Conservation (phyloP, 2,113 vertebrate species). For the Asarcornis scutulata region DNA sequence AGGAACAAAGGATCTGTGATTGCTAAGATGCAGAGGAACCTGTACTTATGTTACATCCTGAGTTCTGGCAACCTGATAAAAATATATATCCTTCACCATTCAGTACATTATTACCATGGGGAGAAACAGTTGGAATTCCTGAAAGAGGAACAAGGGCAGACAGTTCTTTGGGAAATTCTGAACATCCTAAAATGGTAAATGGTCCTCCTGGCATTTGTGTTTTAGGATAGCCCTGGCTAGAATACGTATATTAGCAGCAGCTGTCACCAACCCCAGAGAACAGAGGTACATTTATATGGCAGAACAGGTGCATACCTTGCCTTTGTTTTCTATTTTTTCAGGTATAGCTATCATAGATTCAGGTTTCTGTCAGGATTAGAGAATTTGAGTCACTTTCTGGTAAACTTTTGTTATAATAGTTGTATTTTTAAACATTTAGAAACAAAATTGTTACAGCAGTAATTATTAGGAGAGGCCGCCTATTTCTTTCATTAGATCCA, state of each 20-base stretch:
- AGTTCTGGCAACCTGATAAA: neutral
- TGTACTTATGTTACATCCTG: neutral
- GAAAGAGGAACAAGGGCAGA: neutral
- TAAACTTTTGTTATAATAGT: neutral
- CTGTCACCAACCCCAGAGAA: neutral
- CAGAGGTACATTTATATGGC: neutral
- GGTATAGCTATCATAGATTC: neutral
- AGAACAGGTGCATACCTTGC: neutral
- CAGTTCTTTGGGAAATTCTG: neutral
- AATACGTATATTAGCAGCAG: neutral
- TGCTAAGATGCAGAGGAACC: neutral
- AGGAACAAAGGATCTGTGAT: conserved; percentile 35
- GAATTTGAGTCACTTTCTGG: neutral
- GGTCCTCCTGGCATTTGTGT: neutral
- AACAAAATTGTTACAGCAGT: neutral
- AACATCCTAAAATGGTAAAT: neutral
- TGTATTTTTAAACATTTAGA: neutral
- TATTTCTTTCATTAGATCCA: neutral
- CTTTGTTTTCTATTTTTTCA: neutral
- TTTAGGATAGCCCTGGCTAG: neutral
- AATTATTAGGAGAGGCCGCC: neutral
- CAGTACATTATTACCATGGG: neutral
- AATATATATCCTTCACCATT: neutral
- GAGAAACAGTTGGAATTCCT: neutral
- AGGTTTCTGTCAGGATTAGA: neutral